phyloP scores from a whole-genome alignment of 2,113 vertebrate genomes.

The Arvicanthis niloticus region DNA sequence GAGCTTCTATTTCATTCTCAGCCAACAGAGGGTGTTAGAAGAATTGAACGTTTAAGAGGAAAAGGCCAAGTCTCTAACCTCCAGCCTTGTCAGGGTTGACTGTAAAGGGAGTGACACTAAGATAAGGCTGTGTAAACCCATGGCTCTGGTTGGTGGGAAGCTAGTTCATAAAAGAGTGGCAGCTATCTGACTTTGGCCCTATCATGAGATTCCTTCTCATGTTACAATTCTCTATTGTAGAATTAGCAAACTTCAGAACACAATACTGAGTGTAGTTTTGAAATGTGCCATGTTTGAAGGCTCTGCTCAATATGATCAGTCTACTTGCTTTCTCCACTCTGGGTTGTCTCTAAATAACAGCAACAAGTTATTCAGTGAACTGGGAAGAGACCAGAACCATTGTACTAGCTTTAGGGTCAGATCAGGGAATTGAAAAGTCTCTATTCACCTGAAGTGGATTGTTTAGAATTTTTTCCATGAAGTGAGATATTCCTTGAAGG shows the following conservation, averaged over 20 bases:
- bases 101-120: neutral
- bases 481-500: neutral
- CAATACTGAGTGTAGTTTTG: neutral
- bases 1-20: neutral
- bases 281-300: constrained; percentile 2
- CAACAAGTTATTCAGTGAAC: neutral
- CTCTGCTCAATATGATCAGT: neutral
- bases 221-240: neutral
- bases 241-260: neutral
- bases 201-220: neutral
- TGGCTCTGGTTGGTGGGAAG: neutral
- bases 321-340: neutral
- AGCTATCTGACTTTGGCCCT: neutral
- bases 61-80: neutral
- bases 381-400: neutral
- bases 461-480: neutral
- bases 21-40: neutral
- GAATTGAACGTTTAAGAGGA: neutral
- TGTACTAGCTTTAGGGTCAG: neutral
- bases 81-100: neutral
- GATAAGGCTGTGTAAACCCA: neutral
- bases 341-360: neutral
- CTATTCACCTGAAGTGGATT: neutral
- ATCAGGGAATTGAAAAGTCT: neutral
- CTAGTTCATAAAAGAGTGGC: neutral